Evolutionary conservation across 2,113 vertebrate species (phyloP), one percentile per base, ranked within the genome.

Genomic region (Campylomormyrus tamandua): DNA sequence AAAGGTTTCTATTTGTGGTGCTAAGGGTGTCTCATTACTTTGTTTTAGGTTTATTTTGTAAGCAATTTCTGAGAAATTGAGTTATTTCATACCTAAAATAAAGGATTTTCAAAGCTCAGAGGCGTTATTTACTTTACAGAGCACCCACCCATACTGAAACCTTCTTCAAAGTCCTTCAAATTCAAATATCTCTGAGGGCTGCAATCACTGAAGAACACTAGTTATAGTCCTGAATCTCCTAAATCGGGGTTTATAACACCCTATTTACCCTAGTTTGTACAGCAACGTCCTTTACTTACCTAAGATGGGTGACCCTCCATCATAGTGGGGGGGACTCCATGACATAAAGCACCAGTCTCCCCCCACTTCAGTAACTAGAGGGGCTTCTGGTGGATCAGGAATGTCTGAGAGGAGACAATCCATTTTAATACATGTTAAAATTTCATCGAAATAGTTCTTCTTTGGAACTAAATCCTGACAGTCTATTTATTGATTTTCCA

Each of bases 301-400:
- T 94, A 98, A 94, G 91, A 99, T 96, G 48, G 98, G 97, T 52
- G 97, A 98, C 90, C 96, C 96, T 39, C 98, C 98, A 27, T 99
- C 98, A 89, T 99, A 98, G 92, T 91, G 93, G 6, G 98, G 98
- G 86, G 97, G 96, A 2, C 98, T 97, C 98, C 98, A 99, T 58
- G 93, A 97, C 98, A 99, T 99, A 52, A 95, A 92, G 90, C 98
- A 99, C 98, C 98, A 99, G 24, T 99, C 98, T 62, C 98, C 98
- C n/a, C 98, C 98, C 8, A 99, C 97, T 0, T 95, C 95, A 13
- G 96, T 95, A 62, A 99, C 97, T 27, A 95, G 94, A 0, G 98
- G 98, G 91, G 98, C 96, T 21, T 96, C 95, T 58, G 98, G 98
- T 90, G 98, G 94, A 91, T 99, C 98, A 53, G 98, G 98, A 90